A percentile compares a stretch with the other conserved stretches of the same genome.
Evolutionary conservation across 2,888 invertebrate genomes (phyloP).

Genomic region (Caenorhabditis japonica): DNA sequence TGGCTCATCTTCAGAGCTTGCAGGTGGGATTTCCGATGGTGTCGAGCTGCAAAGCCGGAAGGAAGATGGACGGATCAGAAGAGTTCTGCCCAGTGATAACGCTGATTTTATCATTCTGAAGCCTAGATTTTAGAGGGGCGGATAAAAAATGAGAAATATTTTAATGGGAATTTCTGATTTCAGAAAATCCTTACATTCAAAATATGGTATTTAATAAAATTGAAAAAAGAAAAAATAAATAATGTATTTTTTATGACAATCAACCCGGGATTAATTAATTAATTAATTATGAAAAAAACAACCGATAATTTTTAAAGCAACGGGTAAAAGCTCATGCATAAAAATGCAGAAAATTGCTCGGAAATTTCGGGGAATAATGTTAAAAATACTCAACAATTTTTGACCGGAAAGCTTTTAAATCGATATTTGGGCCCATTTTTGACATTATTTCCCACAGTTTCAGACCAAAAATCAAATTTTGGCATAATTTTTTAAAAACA

Average conservation of each 20-base stretch:
- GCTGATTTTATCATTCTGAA: slow-evolving; percentile 35
- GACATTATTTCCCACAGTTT: no score
- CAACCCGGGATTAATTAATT: no score
- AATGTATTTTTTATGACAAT: slow-evolving; percentile 22
- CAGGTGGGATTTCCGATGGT: not conserved
- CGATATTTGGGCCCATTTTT: no score
- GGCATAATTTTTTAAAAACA: no score
- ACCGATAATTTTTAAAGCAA: no score
- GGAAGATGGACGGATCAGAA: not conserved
- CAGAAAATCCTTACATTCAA: not conserved
- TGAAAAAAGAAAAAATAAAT: slow-evolving; percentile 1
- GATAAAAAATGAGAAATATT: not conserved
- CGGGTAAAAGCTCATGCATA: no score
- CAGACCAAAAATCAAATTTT: no score
- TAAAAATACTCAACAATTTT: no score
- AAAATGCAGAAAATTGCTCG: no score
- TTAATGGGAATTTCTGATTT: not conserved
- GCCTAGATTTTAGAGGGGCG: not conserved
- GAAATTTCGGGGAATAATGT: no score
- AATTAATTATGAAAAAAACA: no score
- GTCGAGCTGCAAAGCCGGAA: slow-evolving; percentile 22
- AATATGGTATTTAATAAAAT: not conserved
- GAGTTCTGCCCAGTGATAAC: slow-evolving; percentile 6
- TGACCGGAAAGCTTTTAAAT: no score
- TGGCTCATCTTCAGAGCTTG: slow-evolving; percentile 58